These are phyloP conservation scores for Dipodomys ordii DNA, from an alignment of 2,113 vertebrate species.

Conservation along the genomic window DNA sequence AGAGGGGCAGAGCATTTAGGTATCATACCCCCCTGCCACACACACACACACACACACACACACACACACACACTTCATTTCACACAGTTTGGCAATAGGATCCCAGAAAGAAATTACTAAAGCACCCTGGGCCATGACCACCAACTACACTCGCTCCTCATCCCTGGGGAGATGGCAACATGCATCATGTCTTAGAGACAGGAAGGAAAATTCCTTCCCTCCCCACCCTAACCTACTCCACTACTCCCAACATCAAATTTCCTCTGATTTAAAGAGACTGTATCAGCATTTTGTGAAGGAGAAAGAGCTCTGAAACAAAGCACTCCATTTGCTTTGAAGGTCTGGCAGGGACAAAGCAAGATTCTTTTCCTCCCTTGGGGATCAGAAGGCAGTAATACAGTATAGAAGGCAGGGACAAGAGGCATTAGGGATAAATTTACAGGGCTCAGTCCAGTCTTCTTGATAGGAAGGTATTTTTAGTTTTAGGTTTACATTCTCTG, in stretches of 20 bases:
- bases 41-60: too few species aligned
- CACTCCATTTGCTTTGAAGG: slow-evolving; percentile 67
- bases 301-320: slow-evolving; percentile 81
- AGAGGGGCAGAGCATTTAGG: background rate
- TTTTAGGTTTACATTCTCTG: slow-evolving; percentile 61
- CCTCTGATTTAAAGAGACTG: slow-evolving; percentile 59
- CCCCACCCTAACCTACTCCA: slow-evolving; percentile 52
- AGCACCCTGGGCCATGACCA: background rate
- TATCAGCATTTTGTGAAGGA: slow-evolving; percentile 72
- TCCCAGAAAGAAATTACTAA: background rate
- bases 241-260: slow-evolving; percentile 53
- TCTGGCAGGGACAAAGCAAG: slow-evolving; percentile 77
- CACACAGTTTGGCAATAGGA: background rate
- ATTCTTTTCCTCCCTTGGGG: slow-evolving; percentile 82
- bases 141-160: background rate
- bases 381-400: background rate
- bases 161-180: background rate
- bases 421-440: slow-evolving; percentile 8
- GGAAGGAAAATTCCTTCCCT: slow-evolving; percentile 69
- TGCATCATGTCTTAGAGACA: background rate
- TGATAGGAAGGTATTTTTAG: background rate
- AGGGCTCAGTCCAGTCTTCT: slow-evolving; percentile 64
- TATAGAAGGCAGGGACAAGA: slow-evolving; percentile 67
- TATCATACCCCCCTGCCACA: background rate
- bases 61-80: background rate